Conservation (phyloP, 2,797 vertebrate genomes). For the Adrianichthys oophorus region DNA sequence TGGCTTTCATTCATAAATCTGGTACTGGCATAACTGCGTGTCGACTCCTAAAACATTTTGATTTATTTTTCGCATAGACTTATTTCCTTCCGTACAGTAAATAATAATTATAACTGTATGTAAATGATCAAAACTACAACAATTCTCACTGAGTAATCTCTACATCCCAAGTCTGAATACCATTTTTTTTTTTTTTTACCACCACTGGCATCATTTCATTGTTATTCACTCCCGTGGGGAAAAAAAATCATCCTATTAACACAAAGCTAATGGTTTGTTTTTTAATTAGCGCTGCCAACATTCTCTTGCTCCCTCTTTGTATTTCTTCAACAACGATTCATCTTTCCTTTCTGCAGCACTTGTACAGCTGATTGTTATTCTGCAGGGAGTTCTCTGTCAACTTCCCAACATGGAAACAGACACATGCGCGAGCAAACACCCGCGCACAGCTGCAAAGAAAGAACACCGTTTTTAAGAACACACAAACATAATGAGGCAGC, state of each 20-base stretch:
- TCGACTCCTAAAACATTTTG: too few species aligned
- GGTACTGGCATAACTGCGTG: too few species aligned
- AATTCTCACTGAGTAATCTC: slow-evolving; percentile 32
- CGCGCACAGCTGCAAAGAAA: slow-evolving; percentile 7
- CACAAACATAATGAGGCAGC: slow-evolving; percentile 8
- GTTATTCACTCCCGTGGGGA: slow-evolving; percentile 61
- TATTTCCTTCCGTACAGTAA: slow-evolving; percentile 21
- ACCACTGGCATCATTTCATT: slow-evolving; percentile 54
- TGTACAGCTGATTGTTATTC: slow-evolving; percentile 65
- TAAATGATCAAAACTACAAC: slow-evolving; percentile 33
- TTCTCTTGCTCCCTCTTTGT: slow-evolving; percentile 25
- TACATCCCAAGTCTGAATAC: slow-evolving; percentile 33
- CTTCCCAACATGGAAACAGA: slow-evolving; percentile 22
- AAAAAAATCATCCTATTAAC: slow-evolving; percentile 74
- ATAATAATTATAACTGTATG: not conserved
- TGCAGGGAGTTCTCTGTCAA: slow-evolving; percentile 36
- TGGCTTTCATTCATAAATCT: too few species aligned
- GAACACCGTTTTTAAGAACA: slow-evolving; percentile 8
- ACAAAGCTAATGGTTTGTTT: slow-evolving; percentile 70
- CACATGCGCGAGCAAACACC: slow-evolving; percentile 17
- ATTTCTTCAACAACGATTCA: slow-evolving; percentile 68
- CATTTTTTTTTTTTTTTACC: slow-evolving; percentile 15
- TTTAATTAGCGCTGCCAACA: slow-evolving; percentile 72
- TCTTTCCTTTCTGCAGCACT: slow-evolving; percentile 46
- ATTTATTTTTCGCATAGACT: slow-evolving; percentile 6